Base-by-base conservation (phyloP, 2,113 vertebrate species). In the Empidonax traillii region DNA sequence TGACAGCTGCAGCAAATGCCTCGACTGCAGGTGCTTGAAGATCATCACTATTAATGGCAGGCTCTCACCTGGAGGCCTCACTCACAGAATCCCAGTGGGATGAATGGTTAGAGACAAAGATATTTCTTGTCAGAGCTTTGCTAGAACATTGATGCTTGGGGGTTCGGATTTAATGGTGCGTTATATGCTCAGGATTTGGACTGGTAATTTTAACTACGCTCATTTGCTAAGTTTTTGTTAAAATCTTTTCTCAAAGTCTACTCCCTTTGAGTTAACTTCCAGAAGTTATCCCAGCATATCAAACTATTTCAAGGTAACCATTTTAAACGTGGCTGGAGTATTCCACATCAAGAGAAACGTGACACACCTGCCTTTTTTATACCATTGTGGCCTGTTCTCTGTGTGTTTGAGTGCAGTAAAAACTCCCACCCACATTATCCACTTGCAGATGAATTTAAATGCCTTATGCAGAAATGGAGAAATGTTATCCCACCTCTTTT, bases 81-180 rank as follows among this genome's bases (percentile, higher is more conserved):
- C 43, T 15, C 58, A 14, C 31, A 44, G 52, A 47, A 76, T 19
- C 31, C 27, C 61, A 30, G 33, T 9, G 25, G 52, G 62, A 53
- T 0, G 0, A 80, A 25, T 2, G 11, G 24, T 13, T 21, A 75
- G 44, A 0, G 0, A 74, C 55, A 67, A 55, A 66, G 44, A 33
- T 6, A 75, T 13, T 81, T 61, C 62, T 53, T 30, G 43, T 41
- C 28, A 53, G 31, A 81, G 56, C 63, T 68, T 43, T 69, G 24
- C 46, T 51, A 31, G 19, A 56, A 58, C 27, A 47, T 3, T 4
- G 17, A 3, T 35, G n/a, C 4, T 31, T 31, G 66, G 35, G 63
- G 37, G 15, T 20, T 51, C 56, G 58, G 39, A 72, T 71, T 61
- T 44, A 84, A 81, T 37, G 37, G 14, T 0, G 1, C 2, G 0